Evolutionary conservation across 2,888 invertebrate genomes (phyloP).

Genomic region (Agrilus cyanescens): DNA sequence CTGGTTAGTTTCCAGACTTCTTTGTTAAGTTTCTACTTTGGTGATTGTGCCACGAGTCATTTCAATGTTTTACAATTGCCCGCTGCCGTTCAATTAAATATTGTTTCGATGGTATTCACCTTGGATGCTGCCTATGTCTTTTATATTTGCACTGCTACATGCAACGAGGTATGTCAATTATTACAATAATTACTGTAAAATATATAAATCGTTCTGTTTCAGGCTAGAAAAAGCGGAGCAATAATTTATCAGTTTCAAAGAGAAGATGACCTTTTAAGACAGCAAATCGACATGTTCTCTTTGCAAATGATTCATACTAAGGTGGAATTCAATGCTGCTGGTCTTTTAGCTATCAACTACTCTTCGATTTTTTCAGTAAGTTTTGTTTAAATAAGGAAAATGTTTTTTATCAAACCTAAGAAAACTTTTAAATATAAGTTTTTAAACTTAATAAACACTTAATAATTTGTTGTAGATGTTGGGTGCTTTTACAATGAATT

Average conservation of each 20-base stretch:
- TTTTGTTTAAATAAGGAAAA: conserved; percentile 1
- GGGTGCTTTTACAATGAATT: conserved; percentile 26
- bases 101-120: conserved; percentile 10
- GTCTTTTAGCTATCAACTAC: conserved; percentile 27
- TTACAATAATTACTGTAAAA: not conserved
- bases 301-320: conserved; percentile 28
- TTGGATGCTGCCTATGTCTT: conserved; percentile 20
- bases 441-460: not conserved
- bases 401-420: not conserved
- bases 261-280: conserved; percentile 23
- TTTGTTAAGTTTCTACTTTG: conserved; percentile 19
- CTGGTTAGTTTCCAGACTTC: conserved; percentile 20
- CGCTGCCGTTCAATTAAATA: conserved; percentile 2
- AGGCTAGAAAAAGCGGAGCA: conserved; percentile 24
- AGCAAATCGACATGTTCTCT: conserved; percentile 29
- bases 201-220: conserved; percentile 9
- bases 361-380: conserved; percentile 26
- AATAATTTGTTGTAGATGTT: conserved; percentile 22
- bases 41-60: conserved; percentile 6
- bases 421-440: conserved; percentile 2
- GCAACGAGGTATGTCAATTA: conserved; percentile 18
- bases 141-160: conserved; percentile 20
- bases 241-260: conserved; percentile 26
- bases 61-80: conserved; percentile 3
- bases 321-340: conserved; percentile 27